Evolutionary conservation across 2,888 invertebrate genomes (phyloP).

Genomic region (Athalia circularis): DNA sequence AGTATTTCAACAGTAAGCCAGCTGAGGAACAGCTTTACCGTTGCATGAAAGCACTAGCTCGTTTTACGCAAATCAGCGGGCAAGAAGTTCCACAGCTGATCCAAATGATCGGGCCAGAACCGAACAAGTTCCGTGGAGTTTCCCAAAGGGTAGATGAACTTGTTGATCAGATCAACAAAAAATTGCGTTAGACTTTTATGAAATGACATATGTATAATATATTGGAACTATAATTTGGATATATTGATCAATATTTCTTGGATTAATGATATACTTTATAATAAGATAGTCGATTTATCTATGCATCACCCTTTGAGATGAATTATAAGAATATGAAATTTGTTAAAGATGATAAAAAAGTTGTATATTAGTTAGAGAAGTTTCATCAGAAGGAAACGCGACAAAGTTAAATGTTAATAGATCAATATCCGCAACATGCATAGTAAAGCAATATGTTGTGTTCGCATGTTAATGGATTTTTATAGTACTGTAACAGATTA

Average conservation of each 20-base stretch:
- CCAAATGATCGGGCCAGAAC: slow-evolving; percentile 93
- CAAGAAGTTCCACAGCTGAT: slow-evolving; percentile 92
- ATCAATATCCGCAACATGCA: slow-evolving; percentile 12
- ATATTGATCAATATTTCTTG: slow-evolving; percentile 7
- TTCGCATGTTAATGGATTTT: slow-evolving; percentile 31
- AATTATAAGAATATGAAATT: slow-evolving; percentile 29
- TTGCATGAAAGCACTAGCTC: slow-evolving; percentile 85
- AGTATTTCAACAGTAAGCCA: slow-evolving; percentile 89
- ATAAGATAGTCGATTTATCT: background rate
- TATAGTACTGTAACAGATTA: slow-evolving; percentile 30
- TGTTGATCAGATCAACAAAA: slow-evolving; percentile 84
- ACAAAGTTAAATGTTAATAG: background rate
- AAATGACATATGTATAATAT: slow-evolving; percentile 8
- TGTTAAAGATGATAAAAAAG: background rate
- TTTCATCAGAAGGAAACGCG: background rate
- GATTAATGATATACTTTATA: background rate
- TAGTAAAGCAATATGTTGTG: slow-evolving; percentile 31
- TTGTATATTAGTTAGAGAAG: slow-evolving; percentile 24
- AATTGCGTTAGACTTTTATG: slow-evolving; percentile 75
- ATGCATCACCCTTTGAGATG: background rate
- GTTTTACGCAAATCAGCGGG: slow-evolving; percentile 84
- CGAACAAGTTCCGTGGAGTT: slow-evolving; percentile 86
- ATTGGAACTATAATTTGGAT: slow-evolving; percentile 15
- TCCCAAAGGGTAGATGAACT: slow-evolving; percentile 88
- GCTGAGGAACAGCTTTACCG: slow-evolving; percentile 88